Base-by-base conservation (phyloP, 1,140 invertebrate genomes). In the Contarinia nasturtii region DNA sequence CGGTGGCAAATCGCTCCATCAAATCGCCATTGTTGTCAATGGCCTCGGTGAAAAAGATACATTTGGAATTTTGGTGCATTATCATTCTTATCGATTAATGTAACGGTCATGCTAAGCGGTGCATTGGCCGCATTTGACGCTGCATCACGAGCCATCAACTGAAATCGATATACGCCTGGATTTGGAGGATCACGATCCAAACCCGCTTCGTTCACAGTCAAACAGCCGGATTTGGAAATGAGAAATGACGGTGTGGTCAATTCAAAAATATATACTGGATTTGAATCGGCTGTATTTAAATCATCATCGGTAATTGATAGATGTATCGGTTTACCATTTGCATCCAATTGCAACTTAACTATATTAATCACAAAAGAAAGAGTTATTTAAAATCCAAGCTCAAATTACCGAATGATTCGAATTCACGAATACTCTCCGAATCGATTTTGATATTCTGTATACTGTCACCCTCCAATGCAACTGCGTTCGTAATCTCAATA, bases 121-220 rank as follows among this genome's bases (percentile, higher is more conserved):
- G 83, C 74, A 50, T 83, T 87, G 7, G 83, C 85, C 0, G 80
- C 84, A 36, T 75, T 74, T 2, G 80, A 80, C 14, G 70, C 76
- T 47, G 77, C 76, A 63, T 90, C 86, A 14, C 86, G 66, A 2
- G 85, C 86, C 2, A 90, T 84, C 11, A 77, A 67, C 63, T 73
- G 61, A 60, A 91, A 89, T 51, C 80, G 77, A 54, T 86, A 86
- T 55, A 77, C 77, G 41, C 81, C 81, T 1, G 81, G 81, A 60
- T 80, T 87, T 0, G 88, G 88, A 4, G 85, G 80, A 67, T 92
- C 88, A 45, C 87, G 69, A 58, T 92, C 88, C 38, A 92, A 64
- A 58, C 80, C 79, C 52, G 86, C 80, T 57, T 86, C 81, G 54
- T 80, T 81, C 0, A 91, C 86, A 1, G 87, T 69, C 7, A 92